These are phyloP conservation scores for Scaptomyza flava DNA, from an alignment of 2,888 invertebrate genomes.

Conservation along the genomic window DNA sequence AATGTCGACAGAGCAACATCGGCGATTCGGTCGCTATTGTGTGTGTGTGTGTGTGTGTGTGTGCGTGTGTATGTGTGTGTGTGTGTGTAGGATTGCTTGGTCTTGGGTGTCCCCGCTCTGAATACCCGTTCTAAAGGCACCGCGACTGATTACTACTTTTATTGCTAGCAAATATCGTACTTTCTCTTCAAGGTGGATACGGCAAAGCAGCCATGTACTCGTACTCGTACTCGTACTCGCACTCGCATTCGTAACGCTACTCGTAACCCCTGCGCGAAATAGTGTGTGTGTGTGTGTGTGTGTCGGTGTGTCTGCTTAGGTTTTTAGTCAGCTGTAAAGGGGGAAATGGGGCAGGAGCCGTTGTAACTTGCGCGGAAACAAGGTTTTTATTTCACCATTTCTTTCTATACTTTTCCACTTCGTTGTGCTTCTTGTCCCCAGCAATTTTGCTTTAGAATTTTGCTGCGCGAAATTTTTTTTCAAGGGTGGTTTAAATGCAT, in stretches of 20 bases:
- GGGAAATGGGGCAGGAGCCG: constrained; percentile 18
- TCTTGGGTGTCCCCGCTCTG: constrained; percentile 28
- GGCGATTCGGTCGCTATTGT: constrained; percentile 38
- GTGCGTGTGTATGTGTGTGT: too few relatives aligned
- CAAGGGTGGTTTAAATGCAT: constrained; percentile 80
- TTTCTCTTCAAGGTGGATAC: constrained; percentile 73
- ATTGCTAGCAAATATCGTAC: constrained; percentile 83
- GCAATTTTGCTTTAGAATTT: constrained; percentile 72
- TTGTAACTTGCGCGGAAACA: constrained; percentile 80
- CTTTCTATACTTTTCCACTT: constrained; percentile 72
- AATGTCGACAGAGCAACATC: constrained; percentile 45
- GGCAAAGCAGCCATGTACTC: constrained; percentile 5
- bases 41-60: constrained; percentile 7
- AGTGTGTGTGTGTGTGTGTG: constrained; percentile 25
- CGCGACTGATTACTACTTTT: constrained; percentile 84
- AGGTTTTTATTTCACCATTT: constrained; percentile 80
- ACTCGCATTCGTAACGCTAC: constrained; percentile 7
- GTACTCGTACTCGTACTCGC: neutral
- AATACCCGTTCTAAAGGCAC: constrained; percentile 40
- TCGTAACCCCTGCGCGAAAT: constrained; percentile 34
- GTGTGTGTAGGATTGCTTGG: neutral
- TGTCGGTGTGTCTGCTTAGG: constrained; percentile 73
- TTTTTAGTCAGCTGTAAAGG: constrained; percentile 64
- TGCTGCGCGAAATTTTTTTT: constrained; percentile 78
- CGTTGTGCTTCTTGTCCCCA: constrained; percentile 25